Percentiles rank a stretch among this genome's conserved stretches.
Conservation (phyloP, 37 sponge, comb jelly and placozoan genomes). For the Cliona cf. orientalis region DNA sequence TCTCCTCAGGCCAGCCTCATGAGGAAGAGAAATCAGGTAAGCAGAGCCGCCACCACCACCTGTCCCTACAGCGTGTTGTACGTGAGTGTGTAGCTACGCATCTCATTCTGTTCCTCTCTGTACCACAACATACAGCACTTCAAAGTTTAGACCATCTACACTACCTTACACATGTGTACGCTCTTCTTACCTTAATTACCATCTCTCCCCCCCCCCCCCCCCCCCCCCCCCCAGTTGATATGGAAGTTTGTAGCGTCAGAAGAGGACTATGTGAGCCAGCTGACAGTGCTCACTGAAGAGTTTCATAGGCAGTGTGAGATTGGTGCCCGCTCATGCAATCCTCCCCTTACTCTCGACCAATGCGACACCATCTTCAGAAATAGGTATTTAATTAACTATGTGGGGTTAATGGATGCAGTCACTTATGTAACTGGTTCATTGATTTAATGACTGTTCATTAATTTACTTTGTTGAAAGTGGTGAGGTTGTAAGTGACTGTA, state of each 20-base stretch:
- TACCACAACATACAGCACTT: no score
- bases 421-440: constrained; percentile 2
- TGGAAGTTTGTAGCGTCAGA: constrained; percentile 69
- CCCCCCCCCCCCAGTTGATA: no score
- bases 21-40: constrained; percentile 68
- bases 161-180: no score
- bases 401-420: background rate
- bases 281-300: constrained; percentile 46
- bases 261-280: constrained; percentile 65
- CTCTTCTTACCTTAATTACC: no score
- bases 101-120: background rate
- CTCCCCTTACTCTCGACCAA: constrained; percentile 66
- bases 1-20: constrained; percentile 41
- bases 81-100: background rate
- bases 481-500: background rate
- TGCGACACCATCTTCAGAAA: constrained; percentile 68
- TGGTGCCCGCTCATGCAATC: constrained; percentile 56
- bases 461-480: background rate
- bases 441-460: background rate
- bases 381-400: constrained; percentile 46
- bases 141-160: no score
- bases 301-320: constrained; percentile 69
- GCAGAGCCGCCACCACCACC: background rate
- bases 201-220: background rate
- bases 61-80: background rate